Base-by-base conservation (phyloP, 2,888 invertebrate species). In the Eristalis pertinax region DNA sequence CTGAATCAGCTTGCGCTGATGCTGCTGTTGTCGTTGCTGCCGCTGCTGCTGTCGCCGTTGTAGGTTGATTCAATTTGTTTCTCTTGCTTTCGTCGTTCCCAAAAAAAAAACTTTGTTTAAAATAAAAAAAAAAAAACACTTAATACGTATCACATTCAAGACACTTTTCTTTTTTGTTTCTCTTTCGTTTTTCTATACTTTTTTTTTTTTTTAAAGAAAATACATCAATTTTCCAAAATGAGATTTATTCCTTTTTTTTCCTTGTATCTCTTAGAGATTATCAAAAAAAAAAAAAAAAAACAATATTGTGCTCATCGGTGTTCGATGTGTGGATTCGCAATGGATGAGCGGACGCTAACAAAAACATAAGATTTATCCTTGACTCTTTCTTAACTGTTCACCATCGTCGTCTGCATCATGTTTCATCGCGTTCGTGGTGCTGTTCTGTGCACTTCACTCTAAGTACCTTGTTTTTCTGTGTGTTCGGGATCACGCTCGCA, bases 111-210 rank as follows among this genome's bases (percentile, higher is more conserved):
- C 19, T 50, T 50, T 50, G 50, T 19, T 19, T 50, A 80, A 43
- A 50, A 73, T 43, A n/a, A 26, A 26, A 26, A 26, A 26, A 26
- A 26, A 75, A 76, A n/a, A 26, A 62, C 26, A 70, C 75, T 73
- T 84, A 87, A 80, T 84, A 65, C 68, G 79, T 87, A 87, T 87
- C 87, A 87, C 87, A 87, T 87, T 84, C 72, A 76, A 87, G 84
- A 84, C 87, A 87, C 84, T 76, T 73, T 64, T 58, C 32, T 35
- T 70, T 35, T 74, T 19, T 15, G 8, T 50, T 4, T 38, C 13
- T 38, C 35, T 11, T 41, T 50, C 43, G n/a, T n/a, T 50, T 50
- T 41, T 19, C 43, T 7, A 50, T 4, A 29, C 29, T 26, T 26
- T 32, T 32, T 10, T 8, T 32, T 50, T 19, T 19, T 64, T 80